Evolutionary conservation across 1,140 invertebrate species (phyloP).

Genomic region (Agrypnia vestita): DNA sequence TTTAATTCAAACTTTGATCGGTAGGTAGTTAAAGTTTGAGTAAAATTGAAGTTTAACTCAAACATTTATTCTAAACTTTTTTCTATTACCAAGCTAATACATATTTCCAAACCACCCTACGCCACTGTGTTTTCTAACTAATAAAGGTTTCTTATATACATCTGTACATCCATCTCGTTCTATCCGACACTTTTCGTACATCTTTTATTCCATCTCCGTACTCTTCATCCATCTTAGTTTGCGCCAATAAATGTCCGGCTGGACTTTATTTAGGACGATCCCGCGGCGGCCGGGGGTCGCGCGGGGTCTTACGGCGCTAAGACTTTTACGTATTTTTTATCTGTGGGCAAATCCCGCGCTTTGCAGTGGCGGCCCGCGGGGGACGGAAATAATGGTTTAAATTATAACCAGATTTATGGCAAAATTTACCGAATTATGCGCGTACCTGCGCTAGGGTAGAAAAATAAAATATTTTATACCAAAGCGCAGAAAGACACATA

Average conservation of each 20-base stretch:
- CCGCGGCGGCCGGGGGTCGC: not conserved
- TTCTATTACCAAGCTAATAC: not conserved
- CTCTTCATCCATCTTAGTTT: constrained; percentile 28
- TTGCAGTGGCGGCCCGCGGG: not conserved
- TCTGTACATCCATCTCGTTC: constrained; percentile 18
- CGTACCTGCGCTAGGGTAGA: too few species aligned
- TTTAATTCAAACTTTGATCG: too few species aligned
- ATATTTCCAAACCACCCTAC: not conserved
- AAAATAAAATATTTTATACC: too few species aligned
- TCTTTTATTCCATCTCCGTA: constrained; percentile 28
- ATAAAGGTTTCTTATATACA: not conserved
- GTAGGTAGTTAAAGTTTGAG: too few species aligned
- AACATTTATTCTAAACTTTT: too few species aligned
- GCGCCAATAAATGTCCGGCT: constrained; percentile 1
- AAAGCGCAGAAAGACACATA: too few species aligned
- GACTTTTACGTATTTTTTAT: constrained; percentile 35
- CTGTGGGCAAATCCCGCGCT: not conserved
- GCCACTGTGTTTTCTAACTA: not conserved
- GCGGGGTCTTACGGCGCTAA: constrained; percentile 5
- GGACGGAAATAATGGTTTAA: too few species aligned
- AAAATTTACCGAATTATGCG: too few species aligned
- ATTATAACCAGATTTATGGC: too few species aligned
- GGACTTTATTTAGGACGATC: constrained; percentile 24
- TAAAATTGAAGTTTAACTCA: too few species aligned
- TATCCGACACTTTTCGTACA: constrained; percentile 6